These are phyloP conservation scores for Nezara viridula DNA, from an alignment of 2,888 invertebrate genomes.

Conservation along the genomic window DNA sequence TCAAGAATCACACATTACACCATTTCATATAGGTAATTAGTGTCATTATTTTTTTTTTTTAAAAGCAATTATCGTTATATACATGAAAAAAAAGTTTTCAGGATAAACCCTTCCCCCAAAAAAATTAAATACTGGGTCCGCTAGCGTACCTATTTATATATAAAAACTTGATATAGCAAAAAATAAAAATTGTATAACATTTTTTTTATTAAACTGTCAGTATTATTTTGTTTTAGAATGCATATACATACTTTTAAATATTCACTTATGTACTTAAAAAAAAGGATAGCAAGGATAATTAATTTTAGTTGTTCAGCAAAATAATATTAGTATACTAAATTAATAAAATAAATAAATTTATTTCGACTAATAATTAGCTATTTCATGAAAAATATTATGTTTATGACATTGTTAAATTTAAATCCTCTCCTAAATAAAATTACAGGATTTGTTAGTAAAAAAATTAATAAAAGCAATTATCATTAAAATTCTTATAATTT, in stretches of 20 bases:
- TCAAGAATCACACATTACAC: no score
- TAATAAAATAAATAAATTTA: not conserved
- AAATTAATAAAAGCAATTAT: constrained; percentile 10
- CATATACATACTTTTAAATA: not conserved
- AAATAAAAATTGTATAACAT: no score
- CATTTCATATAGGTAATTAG: no score
- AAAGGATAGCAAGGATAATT: not conserved
- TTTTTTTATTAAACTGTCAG: no score
- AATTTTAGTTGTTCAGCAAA: not conserved
- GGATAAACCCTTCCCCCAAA: no score
- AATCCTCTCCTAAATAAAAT: not conserved
- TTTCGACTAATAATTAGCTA: not conserved
- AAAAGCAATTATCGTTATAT: no score
- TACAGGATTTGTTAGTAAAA: not conserved
- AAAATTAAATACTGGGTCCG: no score
- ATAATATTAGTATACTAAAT: not conserved
- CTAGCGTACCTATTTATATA: no score
- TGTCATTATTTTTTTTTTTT: no score
- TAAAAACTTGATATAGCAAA: no score
- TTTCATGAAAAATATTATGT: not conserved
- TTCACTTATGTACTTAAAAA: not conserved
- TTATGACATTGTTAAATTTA: not conserved
- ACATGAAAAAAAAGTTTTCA: no score
- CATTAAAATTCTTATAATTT: constrained; percentile 32
- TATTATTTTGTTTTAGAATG: no score